Evolutionary conservation across 2,797 vertebrate genomes (phyloP).

Genomic region (Leptodactylus fallax): DNA sequence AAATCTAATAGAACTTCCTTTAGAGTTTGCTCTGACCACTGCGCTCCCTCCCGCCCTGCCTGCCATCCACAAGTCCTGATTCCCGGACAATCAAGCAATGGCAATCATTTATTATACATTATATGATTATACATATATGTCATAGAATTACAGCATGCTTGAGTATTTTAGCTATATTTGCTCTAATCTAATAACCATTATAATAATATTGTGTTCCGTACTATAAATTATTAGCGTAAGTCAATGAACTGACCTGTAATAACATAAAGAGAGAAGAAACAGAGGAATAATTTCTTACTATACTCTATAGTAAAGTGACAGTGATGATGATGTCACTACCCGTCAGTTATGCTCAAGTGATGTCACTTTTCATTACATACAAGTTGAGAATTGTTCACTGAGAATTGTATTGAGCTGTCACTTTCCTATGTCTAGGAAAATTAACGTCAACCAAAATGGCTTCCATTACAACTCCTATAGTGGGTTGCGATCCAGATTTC

Average conservation of each 20-base stretch:
- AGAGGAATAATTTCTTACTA: not conserved
- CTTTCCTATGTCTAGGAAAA: not conserved
- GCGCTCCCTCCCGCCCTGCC: constrained; percentile 40
- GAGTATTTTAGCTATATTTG: constrained; percentile 18
- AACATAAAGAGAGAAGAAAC: not conserved
- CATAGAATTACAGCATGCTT: not conserved
- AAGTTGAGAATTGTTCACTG: not conserved
- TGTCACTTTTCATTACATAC: not conserved
- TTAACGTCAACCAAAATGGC: no score
- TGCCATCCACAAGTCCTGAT: constrained; percentile 41
- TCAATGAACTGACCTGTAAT: constrained; percentile 28
- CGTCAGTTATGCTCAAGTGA: not conserved
- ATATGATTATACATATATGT: constrained; percentile 38
- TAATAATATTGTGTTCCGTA: not conserved
- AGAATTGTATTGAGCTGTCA: not conserved
- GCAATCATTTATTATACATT: constrained; percentile 16
- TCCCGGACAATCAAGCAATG: constrained; percentile 1
- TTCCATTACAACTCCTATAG: not conserved
- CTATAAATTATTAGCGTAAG: constrained; percentile 30
- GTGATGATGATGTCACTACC: not conserved
- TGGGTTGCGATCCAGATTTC: not conserved
- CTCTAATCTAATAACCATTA: constrained; percentile 26
- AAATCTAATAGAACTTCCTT: constrained; percentile 53
- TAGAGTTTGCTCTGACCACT: constrained; percentile 12
- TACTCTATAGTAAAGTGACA: not conserved